A percentile compares a stretch with the other conserved stretches of the same genome.
These are phyloP conservation scores for Agrotis puta DNA, from an alignment of 2,888 invertebrate species.

Conservation along the genomic window DNA sequence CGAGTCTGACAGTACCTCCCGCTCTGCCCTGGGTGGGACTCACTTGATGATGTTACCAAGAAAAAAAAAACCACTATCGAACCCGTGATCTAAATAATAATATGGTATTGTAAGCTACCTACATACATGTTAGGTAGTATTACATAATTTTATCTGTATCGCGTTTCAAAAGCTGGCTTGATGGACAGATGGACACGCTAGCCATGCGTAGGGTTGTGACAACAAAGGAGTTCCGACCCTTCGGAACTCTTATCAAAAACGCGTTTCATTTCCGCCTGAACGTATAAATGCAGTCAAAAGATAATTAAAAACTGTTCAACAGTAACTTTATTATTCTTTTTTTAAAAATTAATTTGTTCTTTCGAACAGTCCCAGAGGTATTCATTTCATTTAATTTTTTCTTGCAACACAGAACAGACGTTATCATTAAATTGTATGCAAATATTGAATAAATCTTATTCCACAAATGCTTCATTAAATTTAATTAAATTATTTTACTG, in stretches of 20 bases:
- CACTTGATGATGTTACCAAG: too few species aligned
- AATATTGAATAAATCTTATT: slow-evolving; percentile 33
- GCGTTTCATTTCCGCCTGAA: slow-evolving; percentile 17
- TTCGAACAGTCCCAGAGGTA: not conserved
- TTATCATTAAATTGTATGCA: slow-evolving; percentile 40
- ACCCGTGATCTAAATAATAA: slow-evolving; percentile 28
- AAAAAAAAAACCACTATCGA: slow-evolving; percentile 12
- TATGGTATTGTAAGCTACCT: not conserved
- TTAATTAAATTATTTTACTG: slow-evolving; percentile 56
- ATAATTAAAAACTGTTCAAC: slow-evolving; percentile 27
- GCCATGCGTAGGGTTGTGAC: slow-evolving; percentile 27
- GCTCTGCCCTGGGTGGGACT: too few species aligned
- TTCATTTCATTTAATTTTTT: slow-evolving; percentile 11
- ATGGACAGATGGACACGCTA: slow-evolving; percentile 33
- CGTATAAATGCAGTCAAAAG: slow-evolving; percentile 17
- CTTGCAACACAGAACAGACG: slow-evolving; percentile 4
- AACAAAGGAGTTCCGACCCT: slow-evolving; percentile 39
- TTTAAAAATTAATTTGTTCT: not conserved
- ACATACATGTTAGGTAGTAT: not conserved
- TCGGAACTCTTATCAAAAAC: slow-evolving; percentile 39
- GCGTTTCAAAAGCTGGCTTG: slow-evolving; percentile 9
- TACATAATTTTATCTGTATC: slow-evolving; percentile 12
- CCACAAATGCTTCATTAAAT: slow-evolving; percentile 43
- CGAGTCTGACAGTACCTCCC: too few species aligned
- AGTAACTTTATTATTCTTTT: not conserved